Conservation (phyloP, 1,140 invertebrate species). For the Papilio polyxenes region DNA sequence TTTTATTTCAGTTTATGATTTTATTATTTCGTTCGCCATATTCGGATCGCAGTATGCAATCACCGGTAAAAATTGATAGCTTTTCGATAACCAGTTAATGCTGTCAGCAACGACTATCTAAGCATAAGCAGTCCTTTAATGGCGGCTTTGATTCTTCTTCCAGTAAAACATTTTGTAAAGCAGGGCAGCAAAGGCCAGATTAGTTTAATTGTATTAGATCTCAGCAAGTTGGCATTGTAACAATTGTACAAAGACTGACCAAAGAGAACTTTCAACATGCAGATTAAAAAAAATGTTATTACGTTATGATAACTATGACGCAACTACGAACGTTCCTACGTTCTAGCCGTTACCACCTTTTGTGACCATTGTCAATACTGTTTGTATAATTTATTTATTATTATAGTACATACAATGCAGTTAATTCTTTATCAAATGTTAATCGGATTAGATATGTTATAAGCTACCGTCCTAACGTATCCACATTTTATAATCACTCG, state of each 20-base stretch:
- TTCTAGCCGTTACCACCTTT: too few relatives aligned
- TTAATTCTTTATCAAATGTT: too few relatives aligned
- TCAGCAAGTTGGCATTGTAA: neutral
- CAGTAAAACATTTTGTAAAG: conserved; percentile 1
- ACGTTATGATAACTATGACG: neutral
- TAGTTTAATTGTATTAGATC: conserved; percentile 5
- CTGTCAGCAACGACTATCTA: too few relatives aligned
- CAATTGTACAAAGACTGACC: conserved; percentile 3
- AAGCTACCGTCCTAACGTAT: too few relatives aligned
- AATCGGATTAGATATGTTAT: too few relatives aligned
- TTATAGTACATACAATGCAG: too few relatives aligned
- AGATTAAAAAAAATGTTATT: neutral
- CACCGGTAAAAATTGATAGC: too few relatives aligned
- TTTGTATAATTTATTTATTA: too few relatives aligned
- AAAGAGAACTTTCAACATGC: neutral
- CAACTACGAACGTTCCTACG: neutral
- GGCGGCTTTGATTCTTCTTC: neutral
- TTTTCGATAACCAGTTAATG: too few relatives aligned
- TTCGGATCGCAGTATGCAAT: neutral
- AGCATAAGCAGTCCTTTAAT: neutral
- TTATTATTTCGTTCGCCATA: neutral
- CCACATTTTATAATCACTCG: too few relatives aligned
- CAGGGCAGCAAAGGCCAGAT: neutral
- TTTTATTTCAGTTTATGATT: neutral
- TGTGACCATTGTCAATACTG: too few relatives aligned